These are phyloP conservation scores for Leguminivora glycinivorella DNA, from an alignment of 1,140 invertebrate species.

Conservation along the genomic window DNA sequence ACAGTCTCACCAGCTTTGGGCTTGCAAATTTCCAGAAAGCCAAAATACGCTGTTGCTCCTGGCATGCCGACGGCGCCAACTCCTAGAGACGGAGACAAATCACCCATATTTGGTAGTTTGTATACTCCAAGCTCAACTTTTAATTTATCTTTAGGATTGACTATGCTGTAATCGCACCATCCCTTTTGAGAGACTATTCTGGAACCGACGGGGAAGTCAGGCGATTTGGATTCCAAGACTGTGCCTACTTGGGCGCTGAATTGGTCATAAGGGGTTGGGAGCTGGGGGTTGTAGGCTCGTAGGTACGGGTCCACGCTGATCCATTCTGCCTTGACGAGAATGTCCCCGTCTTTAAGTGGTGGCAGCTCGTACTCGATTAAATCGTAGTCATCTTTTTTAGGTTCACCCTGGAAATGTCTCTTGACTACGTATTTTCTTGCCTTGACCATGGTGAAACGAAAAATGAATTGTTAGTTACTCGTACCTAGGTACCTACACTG, in stretches of 20 bases:
- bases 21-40: constrained; percentile 82
- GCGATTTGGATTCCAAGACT: constrained; percentile 39
- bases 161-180: constrained; percentile 76
- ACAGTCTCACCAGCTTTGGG: constrained; percentile 83
- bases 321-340: constrained; percentile 62
- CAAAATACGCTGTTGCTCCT: constrained; percentile 84
- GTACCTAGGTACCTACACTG: not conserved
- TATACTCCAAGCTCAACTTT: constrained; percentile 34
- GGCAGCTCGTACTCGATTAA: constrained; percentile 51
- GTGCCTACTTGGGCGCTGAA: constrained; percentile 52
- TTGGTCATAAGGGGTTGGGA: constrained; percentile 43
- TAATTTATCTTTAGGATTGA: constrained; percentile 28
- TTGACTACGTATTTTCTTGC: constrained; percentile 46
- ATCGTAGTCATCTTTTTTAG: constrained; percentile 52
- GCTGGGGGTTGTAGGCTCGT: constrained; percentile 40
- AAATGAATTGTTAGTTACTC: not conserved
- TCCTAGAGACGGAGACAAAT: constrained; percentile 30
- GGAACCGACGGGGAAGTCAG: constrained; percentile 76
- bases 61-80: constrained; percentile 44
- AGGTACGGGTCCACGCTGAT: constrained; percentile 75
- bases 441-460: constrained; percentile 34
- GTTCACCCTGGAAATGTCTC: constrained; percentile 49
- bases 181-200: constrained; percentile 76
- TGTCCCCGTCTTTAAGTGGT: constrained; percentile 48
- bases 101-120: constrained; percentile 37